phyloP scores from a whole-genome alignment of 53 echinoderm and acorn worm species.

The Echinarachnius parma region DNA sequence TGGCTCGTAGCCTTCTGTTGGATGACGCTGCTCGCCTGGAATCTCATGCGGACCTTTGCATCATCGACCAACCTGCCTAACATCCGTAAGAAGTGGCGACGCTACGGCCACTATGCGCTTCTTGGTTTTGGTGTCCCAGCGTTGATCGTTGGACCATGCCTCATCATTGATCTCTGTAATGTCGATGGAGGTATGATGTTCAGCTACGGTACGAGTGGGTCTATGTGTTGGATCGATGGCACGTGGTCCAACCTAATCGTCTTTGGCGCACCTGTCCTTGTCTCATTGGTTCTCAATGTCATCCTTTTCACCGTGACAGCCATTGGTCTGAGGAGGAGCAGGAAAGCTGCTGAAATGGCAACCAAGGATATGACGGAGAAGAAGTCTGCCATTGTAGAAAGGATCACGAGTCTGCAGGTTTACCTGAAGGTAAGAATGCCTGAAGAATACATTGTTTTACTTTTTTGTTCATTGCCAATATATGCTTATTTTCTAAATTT shows the following conservation, averaged over 20 bases:
- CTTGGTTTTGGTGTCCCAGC: slow-evolving; percentile 6
- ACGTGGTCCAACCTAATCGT: background rate
- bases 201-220: background rate
- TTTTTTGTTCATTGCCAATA: no score
- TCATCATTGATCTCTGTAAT: slow-evolving; percentile 13
- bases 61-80: no score
- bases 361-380: background rate
- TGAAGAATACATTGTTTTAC: no score
- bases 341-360: slow-evolving; percentile 1
- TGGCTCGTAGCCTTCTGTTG: background rate
- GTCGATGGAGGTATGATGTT: background rate
- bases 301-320: background rate
- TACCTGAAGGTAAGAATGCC: slow-evolving; percentile 28
- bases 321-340: background rate
- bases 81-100: background rate
- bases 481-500: no score
- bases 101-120: background rate
- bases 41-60: background rate
- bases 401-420: background rate
- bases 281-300: background rate
- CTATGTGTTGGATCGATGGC: slow-evolving; percentile 20
- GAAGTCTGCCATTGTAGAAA: background rate
- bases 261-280: background rate
- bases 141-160: background rate
- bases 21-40: slow-evolving; percentile 25